Base-by-base conservation (phyloP, 2,113 vertebrate species). In the Cisticola juncidis region DNA sequence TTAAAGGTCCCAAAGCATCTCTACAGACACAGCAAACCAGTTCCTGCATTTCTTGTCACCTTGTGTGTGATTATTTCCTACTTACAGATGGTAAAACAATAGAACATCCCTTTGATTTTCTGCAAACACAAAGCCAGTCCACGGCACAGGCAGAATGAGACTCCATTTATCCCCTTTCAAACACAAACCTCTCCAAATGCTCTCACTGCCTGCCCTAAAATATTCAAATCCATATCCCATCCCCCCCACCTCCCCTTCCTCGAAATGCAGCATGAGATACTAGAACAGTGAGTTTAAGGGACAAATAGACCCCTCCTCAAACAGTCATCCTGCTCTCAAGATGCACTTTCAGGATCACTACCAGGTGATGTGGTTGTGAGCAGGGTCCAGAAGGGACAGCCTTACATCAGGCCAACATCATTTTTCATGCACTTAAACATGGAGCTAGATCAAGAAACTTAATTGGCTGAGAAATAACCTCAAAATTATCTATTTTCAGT, bases 171-270 rank as follows among this genome's bases (percentile, higher is more conserved):
- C 17, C 44, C 25, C 40, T 51, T 31, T 62, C 57, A 81, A 74
- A 54, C 12, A 17, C 42, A 62, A 64, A 48, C 12, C 25, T 26
- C 51, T 36, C 47, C 33, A 65, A 91, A 58, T 8, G 29, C 28
- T 90, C 51, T 62, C 38, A 18, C 17, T 69, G 54, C 36, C 40
- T 28, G 47, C 44, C 26, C 31, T 23, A 56, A 65, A 85, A n/a
- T 18, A 40, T 72, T 23, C 66, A 83, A 72, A 86, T 42, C 20
- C 15, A 9, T 14, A 36, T 12, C 47, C 12, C 44, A 44, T 6
- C 42, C 17, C 44, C 44, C 44, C 17, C 2, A 29, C 19, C 25
- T 0, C 2, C 54, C 11, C 9, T 9, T 1, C 44, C 22, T n/a
- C 0, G 0, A 38, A 60, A 35, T 36, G 16, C 36, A 61, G 54